phyloP scores from a whole-genome alignment of 2,113 vertebrate genomes.

The Erythrocercus mccallii region DNA sequence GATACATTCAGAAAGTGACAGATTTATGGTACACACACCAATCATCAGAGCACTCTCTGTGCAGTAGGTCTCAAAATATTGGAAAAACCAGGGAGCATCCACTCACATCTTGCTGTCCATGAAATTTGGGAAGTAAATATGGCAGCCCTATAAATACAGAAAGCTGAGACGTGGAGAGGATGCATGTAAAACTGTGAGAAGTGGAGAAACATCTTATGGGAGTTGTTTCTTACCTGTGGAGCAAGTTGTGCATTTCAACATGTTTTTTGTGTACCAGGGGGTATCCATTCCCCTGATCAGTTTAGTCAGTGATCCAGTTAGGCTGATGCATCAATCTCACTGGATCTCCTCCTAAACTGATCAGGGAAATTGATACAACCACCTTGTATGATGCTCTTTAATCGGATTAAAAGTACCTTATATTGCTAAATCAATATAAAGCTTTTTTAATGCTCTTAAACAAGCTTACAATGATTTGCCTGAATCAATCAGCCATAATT shows the following conservation, averaged over 20 bases:
- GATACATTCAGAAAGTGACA: not conserved
- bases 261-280: not conserved
- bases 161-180: not conserved
- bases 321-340: not conserved
- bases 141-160: not conserved
- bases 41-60: not conserved
- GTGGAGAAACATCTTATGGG: not conserved
- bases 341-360: not conserved
- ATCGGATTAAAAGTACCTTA: conserved; percentile 29
- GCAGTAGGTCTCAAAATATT: not conserved
- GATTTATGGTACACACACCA: not conserved
- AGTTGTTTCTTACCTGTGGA: not conserved
- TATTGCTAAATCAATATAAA: conserved; percentile 49
- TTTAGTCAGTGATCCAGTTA: not conserved
- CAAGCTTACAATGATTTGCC: conserved; percentile 32
- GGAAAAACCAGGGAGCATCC: not conserved
- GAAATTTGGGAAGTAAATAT: not conserved
- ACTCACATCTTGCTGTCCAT: not conserved
- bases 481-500: conserved; percentile 14
- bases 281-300: not conserved
- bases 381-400: conserved; percentile 8
- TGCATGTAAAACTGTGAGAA: not conserved
- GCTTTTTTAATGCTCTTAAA: conserved; percentile 54
- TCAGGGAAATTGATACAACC: not conserved
- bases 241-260: not conserved